phyloP scores from a whole-genome alignment of 2,888 invertebrate genomes.

The Tachina fera region DNA sequence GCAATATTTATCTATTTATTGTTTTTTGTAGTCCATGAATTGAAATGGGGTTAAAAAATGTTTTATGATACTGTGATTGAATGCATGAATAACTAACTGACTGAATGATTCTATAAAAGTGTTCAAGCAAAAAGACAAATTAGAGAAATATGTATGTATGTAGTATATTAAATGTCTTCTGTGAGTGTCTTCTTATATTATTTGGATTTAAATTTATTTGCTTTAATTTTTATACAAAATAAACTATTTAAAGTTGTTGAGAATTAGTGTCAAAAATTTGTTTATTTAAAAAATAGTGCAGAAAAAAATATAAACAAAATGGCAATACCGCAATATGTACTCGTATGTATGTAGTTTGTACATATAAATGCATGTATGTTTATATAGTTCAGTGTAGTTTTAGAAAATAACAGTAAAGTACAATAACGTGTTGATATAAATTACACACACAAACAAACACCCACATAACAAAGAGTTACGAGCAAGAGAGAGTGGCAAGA shows the following conservation, averaged over 20 bases:
- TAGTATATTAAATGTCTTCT: conserved; percentile 20
- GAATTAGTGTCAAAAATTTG: conserved; percentile 74
- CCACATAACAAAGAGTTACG: conserved; percentile 28
- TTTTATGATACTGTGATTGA: background rate
- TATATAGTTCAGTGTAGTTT: conserved; percentile 51
- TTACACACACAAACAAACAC: conserved; percentile 47
- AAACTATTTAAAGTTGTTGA: conserved; percentile 58
- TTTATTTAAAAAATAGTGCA: conserved; percentile 71
- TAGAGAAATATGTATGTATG: conserved; percentile 25
- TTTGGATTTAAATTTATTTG: conserved; percentile 15
- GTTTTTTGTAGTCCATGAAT: too few species aligned
- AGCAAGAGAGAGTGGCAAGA: conserved; percentile 54
- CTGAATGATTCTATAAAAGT: conserved; percentile 2
- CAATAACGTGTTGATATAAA: conserved; percentile 47
- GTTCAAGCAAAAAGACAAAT: conserved; percentile 28
- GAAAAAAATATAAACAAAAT: conserved; percentile 61
- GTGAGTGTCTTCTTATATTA: conserved; percentile 12
- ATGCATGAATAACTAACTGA: conserved; percentile 5
- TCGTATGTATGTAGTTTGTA: background rate
- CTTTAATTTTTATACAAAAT: conserved; percentile 37
- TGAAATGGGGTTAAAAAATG: conserved; percentile 12
- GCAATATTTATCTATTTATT: too few species aligned
- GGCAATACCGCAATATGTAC: conserved; percentile 52
- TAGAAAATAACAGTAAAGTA: conserved; percentile 66
- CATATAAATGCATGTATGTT: too few species aligned